Conservation (phyloP, 1,140 invertebrate genomes). For the Tetragnatha versicolor region DNA sequence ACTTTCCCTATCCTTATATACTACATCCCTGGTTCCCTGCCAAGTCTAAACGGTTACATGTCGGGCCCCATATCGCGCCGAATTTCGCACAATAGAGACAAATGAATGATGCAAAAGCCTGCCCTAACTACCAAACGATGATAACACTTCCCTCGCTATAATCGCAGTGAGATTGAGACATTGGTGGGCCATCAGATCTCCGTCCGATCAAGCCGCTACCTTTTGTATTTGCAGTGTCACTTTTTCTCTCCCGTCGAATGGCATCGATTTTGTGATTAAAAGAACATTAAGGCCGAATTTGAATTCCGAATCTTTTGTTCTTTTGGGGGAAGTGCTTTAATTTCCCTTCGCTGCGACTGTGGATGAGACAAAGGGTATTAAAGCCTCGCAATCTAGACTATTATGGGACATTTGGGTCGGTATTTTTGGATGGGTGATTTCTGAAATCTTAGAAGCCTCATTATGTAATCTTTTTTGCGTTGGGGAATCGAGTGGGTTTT, state of each 20-base stretch:
- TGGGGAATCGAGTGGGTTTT: too few species aligned
- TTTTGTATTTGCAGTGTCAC: slow-evolving; percentile 32
- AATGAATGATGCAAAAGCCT: slow-evolving; percentile 18
- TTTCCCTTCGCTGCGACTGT: slow-evolving; percentile 30
- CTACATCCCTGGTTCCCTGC: not conserved
- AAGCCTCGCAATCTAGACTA: not conserved
- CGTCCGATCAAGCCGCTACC: not conserved
- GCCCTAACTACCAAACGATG: slow-evolving; percentile 23
- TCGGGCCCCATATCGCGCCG: slow-evolving; percentile 5
- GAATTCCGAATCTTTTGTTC: slow-evolving; percentile 40
- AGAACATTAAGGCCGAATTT: slow-evolving; percentile 46
- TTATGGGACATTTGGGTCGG: not conserved
- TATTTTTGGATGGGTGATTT: not conserved
- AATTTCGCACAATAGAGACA: slow-evolving; percentile 26
- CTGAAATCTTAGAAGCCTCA: not conserved
- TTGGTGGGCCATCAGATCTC: not conserved
- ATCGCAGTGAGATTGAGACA: slow-evolving; percentile 36
- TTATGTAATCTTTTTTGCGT: too few species aligned
- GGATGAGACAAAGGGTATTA: slow-evolving; percentile 5
- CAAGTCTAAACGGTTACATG: slow-evolving; percentile 28
- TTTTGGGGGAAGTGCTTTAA: slow-evolving; percentile 41
- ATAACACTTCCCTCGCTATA: slow-evolving; percentile 30
- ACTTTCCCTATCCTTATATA: slow-evolving; percentile 21
- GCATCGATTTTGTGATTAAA: slow-evolving; percentile 56
- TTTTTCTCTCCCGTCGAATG: slow-evolving; percentile 43